phyloP scores from a whole-genome alignment of 30 jellyfish, hydroid and myxozoan genomes.

The Aurelia sp. region DNA sequence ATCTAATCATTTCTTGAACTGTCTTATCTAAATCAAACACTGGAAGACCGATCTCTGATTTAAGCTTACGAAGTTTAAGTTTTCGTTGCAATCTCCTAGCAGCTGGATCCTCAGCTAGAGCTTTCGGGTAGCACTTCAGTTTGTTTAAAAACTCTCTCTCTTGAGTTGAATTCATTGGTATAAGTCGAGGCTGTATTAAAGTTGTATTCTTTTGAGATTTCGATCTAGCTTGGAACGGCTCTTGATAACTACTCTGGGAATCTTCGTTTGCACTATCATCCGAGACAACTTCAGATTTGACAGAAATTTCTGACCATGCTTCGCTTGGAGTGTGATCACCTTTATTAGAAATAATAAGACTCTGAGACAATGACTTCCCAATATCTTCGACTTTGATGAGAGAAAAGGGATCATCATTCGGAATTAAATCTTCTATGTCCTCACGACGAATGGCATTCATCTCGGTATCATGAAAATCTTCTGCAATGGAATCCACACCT shows the following conservation, averaged over 20 bases:
- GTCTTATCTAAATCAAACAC: constrained; percentile 70
- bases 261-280: constrained; percentile 4
- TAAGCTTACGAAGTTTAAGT: constrained; percentile 72
- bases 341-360: background rate
- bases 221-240: constrained; percentile 33
- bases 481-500: constrained; percentile 10
- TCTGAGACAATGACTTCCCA: constrained; percentile 40
- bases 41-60: constrained; percentile 83
- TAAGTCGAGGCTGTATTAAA: constrained; percentile 5
- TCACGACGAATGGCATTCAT: constrained; percentile 2
- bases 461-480: constrained; percentile 2
- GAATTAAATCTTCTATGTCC: constrained; percentile 18
- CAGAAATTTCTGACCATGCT: background rate
- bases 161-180: constrained; percentile 68
- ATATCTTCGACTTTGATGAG: constrained; percentile 58
- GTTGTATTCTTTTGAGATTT: background rate
- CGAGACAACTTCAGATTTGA: constrained; percentile 26
- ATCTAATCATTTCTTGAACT: constrained; percentile 49
- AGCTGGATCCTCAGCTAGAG: constrained; percentile 71
- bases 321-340: background rate
- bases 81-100: constrained; percentile 83
- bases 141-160: constrained; percentile 75
- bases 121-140: constrained; percentile 68
- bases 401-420: constrained; percentile 54
- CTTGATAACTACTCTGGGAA: constrained; percentile 46